These are phyloP conservation scores for Paracentrotus lividus DNA, from an alignment of 53 echinoderm and acorn worm species.

Conservation along the genomic window DNA sequence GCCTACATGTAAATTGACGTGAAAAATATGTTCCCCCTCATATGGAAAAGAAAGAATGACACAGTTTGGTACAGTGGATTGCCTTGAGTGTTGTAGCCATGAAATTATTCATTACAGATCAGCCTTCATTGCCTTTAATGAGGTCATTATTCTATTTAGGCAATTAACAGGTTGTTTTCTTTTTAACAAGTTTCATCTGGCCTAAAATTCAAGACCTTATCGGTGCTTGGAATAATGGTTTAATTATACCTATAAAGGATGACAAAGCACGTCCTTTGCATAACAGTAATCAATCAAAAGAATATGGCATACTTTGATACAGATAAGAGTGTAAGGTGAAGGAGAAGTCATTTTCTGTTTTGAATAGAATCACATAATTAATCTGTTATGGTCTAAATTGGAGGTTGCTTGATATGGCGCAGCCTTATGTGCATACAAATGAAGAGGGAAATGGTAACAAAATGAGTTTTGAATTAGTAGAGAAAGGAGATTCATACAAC, in stretches of 20 bases:
- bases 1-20: background rate
- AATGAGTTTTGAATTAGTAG: too few relatives aligned
- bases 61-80: background rate
- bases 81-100: background rate
- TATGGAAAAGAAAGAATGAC: background rate
- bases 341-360: background rate
- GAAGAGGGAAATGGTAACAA: too few relatives aligned
- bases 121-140: conserved; percentile 15
- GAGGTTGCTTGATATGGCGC: too few relatives aligned
- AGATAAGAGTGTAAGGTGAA: background rate
- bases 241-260: background rate
- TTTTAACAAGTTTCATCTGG: too few relatives aligned
- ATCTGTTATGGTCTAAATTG: too few relatives aligned
- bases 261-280: background rate
- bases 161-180: conserved; percentile 19
- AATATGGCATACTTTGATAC: background rate
- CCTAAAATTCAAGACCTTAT: too few relatives aligned
- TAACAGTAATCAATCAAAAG: background rate
- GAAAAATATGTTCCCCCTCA: background rate
- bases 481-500: too few relatives aligned
- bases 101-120: conserved; percentile 24
- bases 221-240: too few relatives aligned
- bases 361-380: background rate
- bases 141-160: conserved; percentile 9
- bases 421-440: too few relatives aligned